Conservation (phyloP, 2,113 vertebrate genomes). For the Percopsis transmontana region DNA sequence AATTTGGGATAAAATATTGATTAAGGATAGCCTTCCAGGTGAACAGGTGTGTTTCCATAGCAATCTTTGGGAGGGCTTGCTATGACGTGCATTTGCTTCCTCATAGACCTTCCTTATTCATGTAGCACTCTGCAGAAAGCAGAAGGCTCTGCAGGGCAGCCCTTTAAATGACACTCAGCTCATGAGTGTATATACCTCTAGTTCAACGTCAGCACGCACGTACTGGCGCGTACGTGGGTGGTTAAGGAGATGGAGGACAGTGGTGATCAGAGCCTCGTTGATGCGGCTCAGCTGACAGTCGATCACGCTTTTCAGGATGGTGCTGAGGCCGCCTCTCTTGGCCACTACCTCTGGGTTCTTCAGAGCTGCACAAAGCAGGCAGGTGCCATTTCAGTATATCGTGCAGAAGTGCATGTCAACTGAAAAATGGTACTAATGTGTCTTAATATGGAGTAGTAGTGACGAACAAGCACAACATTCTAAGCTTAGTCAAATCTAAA, state of each 20-base stretch:
- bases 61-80: no score
- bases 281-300: slow-evolving; percentile 97
- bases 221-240: slow-evolving; percentile 96
- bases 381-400: not conserved
- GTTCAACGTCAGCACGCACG: slow-evolving; percentile 92
- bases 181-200: slow-evolving; percentile 83
- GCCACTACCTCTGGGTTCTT: slow-evolving; percentile 98
- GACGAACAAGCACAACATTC: no score
- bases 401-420: not conserved
- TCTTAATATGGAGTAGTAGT: not conserved
- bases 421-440: not conserved
- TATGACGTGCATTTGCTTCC: no score
- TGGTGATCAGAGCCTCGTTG: slow-evolving; percentile 97
- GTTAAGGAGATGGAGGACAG: slow-evolving; percentile 96
- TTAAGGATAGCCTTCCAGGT: no score
- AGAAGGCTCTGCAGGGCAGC: not conserved
- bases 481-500: no score
- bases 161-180: not conserved
- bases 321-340: slow-evolving; percentile 92
- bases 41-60: no score
- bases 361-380: slow-evolving; percentile 78
- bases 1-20: no score
- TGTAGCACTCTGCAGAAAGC: not conserved
- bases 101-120: no score
- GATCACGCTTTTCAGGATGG: slow-evolving; percentile 96